Percentiles rank a stretch among this genome's conserved stretches.
phyloP scores from a whole-genome alignment of 2,888 invertebrate species.

The Aproaerema taeniolella region DNA sequence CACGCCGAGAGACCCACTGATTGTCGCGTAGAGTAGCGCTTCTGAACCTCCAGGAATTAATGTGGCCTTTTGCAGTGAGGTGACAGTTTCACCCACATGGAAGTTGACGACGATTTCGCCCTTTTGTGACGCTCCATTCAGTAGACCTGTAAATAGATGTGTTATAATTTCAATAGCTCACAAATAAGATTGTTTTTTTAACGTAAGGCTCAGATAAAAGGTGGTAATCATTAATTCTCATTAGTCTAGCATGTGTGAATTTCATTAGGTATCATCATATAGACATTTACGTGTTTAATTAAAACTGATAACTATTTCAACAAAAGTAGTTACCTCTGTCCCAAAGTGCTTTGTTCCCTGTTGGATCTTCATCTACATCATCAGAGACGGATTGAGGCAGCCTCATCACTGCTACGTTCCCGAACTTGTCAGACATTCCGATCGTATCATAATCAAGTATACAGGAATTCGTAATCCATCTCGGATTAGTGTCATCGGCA shows the following conservation, averaged over 20 bases:
- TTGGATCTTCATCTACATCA: conserved; percentile 99
- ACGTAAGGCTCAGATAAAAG: conserved; percentile 37
- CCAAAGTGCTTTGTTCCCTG: conserved; percentile 98
- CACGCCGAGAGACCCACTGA: conserved; percentile 96
- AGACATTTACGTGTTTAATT: background rate
- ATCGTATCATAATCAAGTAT: conserved; percentile 97
- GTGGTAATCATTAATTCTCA: conserved; percentile 64
- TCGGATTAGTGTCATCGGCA: conserved; percentile 98
- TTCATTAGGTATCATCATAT: conserved; percentile 51
- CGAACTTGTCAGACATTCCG: conserved; percentile 98
- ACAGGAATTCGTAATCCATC: conserved; percentile 94
- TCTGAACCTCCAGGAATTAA: conserved; percentile 98
- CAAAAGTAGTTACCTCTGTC: conserved; percentile 78
- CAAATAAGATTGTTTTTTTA: background rate
- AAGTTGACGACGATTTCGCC: conserved; percentile 95
- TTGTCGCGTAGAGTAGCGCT: conserved; percentile 95
- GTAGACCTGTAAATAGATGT: conserved; percentile 79
- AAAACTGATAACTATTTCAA: background rate
- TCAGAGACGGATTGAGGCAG: conserved; percentile 94
- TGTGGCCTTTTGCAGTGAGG: conserved; percentile 96
- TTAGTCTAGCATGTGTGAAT: conserved; percentile 77
- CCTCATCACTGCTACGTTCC: conserved; percentile 94
- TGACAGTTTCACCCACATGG: conserved; percentile 97
- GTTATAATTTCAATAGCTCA: background rate
- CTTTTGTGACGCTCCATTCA: conserved; percentile 99